Evolutionary conservation across 1,140 invertebrate species (phyloP).

Genomic region (Palaemon carinicauda): DNA sequence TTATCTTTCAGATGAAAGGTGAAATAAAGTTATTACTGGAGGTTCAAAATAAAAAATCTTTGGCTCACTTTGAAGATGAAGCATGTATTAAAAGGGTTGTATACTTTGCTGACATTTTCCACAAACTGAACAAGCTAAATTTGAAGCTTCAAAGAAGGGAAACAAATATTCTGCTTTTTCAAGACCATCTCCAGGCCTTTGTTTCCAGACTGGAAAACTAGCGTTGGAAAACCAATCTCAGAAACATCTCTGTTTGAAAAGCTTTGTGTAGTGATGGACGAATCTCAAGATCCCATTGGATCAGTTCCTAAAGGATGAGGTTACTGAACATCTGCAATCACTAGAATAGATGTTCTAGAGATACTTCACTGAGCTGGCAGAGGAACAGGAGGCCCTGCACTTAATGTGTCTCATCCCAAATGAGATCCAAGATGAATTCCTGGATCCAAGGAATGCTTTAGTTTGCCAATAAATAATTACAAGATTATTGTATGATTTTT

Average conservation of each 20-base stretch:
- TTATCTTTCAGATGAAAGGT: constrained; percentile 30
- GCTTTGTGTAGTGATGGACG: constrained; percentile 13
- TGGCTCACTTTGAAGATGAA: constrained; percentile 26
- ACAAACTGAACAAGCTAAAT: constrained; percentile 2
- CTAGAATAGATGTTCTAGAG: constrained; percentile 1
- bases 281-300: constrained; percentile 14
- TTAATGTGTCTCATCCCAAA: background rate
- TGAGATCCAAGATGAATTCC: constrained; percentile 24
- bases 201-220: constrained; percentile 25
- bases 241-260: constrained; percentile 36
- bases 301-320: constrained; percentile 28
- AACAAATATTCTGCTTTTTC: constrained; percentile 24
- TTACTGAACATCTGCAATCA: constrained; percentile 15
- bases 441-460: constrained; percentile 5
- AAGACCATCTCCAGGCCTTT: constrained; percentile 16
- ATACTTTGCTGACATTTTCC: too few species aligned
- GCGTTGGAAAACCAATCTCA: constrained; percentile 20
- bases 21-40: constrained; percentile 35
- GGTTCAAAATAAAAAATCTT: constrained; percentile 4
- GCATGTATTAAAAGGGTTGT: background rate
- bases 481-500: too few species aligned
- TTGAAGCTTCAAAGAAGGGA: constrained; percentile 35
- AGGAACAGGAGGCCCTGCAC: constrained; percentile 1
- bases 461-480: too few species aligned
- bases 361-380: constrained; percentile 26